These are phyloP conservation scores for Engraulis encrasicolus DNA, from an alignment of 2,113 vertebrate genomes.

Conservation along the genomic window DNA sequence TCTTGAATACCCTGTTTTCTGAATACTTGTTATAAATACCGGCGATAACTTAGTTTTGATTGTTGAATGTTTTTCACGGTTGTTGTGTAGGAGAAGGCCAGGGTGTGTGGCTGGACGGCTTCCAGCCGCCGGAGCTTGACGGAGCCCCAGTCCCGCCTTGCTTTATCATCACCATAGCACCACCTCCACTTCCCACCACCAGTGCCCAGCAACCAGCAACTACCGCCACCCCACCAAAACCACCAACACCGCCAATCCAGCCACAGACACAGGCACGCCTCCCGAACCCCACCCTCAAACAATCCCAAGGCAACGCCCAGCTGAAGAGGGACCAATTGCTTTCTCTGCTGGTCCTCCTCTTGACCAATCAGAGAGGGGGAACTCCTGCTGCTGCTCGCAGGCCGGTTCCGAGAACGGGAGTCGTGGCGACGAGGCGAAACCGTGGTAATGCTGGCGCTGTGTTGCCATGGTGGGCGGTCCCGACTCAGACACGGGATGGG, in stretches of 20 bases:
- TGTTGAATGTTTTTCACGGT: background rate
- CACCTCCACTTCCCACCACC: background rate
- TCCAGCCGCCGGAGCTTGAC: background rate
- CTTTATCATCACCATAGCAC: background rate
- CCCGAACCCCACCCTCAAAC: slow-evolving; percentile 22
- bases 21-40: too few relatives aligned
- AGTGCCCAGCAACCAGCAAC: background rate
- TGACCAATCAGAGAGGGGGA: background rate
- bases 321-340: background rate
- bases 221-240: background rate
- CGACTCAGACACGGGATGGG: background rate
- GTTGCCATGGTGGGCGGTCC: background rate
- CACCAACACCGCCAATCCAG: too few relatives aligned
- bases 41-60: background rate
- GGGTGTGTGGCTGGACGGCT: background rate
- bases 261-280: too few relatives aligned
- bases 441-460: background rate
- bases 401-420: background rate
- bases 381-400: background rate
- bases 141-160: background rate
- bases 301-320: background rate
- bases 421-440: background rate
- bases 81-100: background rate
- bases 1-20: too few relatives aligned
- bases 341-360: slow-evolving; percentile 5